Percentiles rank a stretch among this genome's conserved stretches.
Conservation (phyloP, 2,797 vertebrate genomes). For the Halcyon leucocephala region DNA sequence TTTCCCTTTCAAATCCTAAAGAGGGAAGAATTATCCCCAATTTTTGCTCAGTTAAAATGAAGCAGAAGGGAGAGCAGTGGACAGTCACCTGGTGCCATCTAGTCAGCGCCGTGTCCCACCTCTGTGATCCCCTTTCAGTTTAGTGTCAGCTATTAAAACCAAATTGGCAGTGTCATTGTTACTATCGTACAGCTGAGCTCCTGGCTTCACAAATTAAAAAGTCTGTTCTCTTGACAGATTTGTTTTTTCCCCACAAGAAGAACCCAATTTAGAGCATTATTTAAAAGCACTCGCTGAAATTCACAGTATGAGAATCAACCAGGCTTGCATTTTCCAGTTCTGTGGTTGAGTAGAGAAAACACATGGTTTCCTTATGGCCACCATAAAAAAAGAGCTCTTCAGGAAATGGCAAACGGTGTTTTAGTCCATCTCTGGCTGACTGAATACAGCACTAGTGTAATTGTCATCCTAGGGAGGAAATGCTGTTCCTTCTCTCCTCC, state of each 20-base stretch:
- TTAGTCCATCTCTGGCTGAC: neutral
- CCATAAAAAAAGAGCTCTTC: neutral
- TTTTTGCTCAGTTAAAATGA: neutral
- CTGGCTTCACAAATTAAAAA: slow-evolving; percentile 15
- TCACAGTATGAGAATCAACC: neutral
- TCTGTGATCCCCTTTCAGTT: neutral
- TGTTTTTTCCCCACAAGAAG: slow-evolving; percentile 44
- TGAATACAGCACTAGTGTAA: neutral
- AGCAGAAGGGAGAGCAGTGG: neutral
- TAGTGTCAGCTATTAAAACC: neutral
- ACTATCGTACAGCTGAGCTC: neutral
- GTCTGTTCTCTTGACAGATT: slow-evolving; percentile 9
- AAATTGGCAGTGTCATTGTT: neutral
- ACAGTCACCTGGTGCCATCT: neutral
- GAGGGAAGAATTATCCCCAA: neutral
- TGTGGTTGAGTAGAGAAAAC: neutral
- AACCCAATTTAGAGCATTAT: slow-evolving; percentile 14
- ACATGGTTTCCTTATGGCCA: neutral
- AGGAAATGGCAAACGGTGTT: neutral
- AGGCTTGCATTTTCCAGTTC: neutral
- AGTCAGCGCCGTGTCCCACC: neutral
- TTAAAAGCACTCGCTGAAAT: neutral
- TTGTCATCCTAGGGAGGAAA: neutral
- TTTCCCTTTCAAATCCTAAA: neutral
- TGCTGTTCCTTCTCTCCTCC: neutral